Conservation (phyloP, 2,888 invertebrate species). For the Morpho deidamia region DNA sequence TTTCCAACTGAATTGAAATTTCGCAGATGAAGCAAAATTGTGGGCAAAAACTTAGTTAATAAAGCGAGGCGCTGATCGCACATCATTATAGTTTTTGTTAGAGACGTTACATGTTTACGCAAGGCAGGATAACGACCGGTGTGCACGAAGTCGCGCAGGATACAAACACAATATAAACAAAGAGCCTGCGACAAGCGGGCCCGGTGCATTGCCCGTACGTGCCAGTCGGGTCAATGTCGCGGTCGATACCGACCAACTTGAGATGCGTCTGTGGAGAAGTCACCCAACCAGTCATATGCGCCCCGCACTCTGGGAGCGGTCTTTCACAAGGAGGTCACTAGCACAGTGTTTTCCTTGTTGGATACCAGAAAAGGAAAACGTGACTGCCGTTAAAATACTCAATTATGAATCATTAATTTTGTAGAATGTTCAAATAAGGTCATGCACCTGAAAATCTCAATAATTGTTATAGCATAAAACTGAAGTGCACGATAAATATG, state of each 20-base stretch:
- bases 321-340: conserved; percentile 63
- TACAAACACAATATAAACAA: conserved; percentile 57
- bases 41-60: conserved; percentile 18
- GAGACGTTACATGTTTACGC: conserved; percentile 7
- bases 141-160: conserved; percentile 47
- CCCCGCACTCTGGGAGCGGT: conserved; percentile 43
- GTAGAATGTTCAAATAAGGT: conserved; percentile 8
- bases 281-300: conserved; percentile 48
- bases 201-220: conserved; percentile 72
- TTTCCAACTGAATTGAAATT: background rate
- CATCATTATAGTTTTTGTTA: conserved; percentile 18
- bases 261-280: conserved; percentile 63
- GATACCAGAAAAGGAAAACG: conserved; percentile 21
- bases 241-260: conserved; percentile 50
- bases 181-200: conserved; percentile 62
- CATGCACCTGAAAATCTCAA: background rate
- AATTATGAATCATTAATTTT: conserved; percentile 27
- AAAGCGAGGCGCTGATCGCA: conserved; percentile 6
- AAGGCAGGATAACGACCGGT: conserved; percentile 14
- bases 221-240: conserved; percentile 74
- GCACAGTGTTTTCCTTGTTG: conserved; percentile 37
- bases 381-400: conserved; percentile 15
- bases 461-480: background rate
- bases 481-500: too few species aligned
- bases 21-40: conserved; percentile 1